Evolutionary conservation across 2,888 invertebrate genomes (phyloP).

Genomic region (Phyllotreta cruciferae): DNA sequence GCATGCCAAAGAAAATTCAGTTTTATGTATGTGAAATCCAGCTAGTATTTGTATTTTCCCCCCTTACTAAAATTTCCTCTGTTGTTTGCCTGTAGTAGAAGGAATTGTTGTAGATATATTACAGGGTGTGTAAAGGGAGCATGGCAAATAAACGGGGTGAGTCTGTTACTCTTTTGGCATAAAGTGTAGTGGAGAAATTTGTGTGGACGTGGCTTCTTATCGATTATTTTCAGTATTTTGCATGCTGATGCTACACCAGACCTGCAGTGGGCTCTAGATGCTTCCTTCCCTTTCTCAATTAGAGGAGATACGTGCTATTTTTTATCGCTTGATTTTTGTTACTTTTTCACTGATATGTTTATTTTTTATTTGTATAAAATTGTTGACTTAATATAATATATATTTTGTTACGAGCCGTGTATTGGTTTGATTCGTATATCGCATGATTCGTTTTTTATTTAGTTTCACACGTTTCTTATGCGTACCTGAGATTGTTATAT

Average conservation of each 20-base stretch:
- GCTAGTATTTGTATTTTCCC: too few species aligned
- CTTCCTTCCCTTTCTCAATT: constrained; percentile 54
- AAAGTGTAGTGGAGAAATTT: constrained; percentile 29
- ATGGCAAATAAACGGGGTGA: neutral
- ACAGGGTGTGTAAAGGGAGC: constrained; percentile 1
- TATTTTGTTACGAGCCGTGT: constrained; percentile 64
- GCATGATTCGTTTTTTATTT: too few species aligned
- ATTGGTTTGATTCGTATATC: constrained; percentile 47
- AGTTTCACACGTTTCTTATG: constrained; percentile 34
- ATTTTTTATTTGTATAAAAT: constrained; percentile 59
- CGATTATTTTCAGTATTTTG: constrained; percentile 50
- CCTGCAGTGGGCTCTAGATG: constrained; percentile 56
- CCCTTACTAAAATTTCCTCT: too few species aligned
- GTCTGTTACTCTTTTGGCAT: constrained; percentile 8
- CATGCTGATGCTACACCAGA: constrained; percentile 49
- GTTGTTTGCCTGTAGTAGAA: too few species aligned
- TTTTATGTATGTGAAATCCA: too few species aligned
- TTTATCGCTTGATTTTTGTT: constrained; percentile 56
- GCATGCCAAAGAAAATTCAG: neutral
- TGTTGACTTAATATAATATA: constrained; percentile 66
- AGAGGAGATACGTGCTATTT: constrained; percentile 51
- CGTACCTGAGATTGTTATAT: constrained; percentile 55
- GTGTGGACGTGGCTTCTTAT: constrained; percentile 44
- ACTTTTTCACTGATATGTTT: constrained; percentile 59
- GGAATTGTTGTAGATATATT: too few species aligned